Conservation (phyloP, 2,113 vertebrate genomes). For the Calyptommatus sinebrachiatus region DNA sequence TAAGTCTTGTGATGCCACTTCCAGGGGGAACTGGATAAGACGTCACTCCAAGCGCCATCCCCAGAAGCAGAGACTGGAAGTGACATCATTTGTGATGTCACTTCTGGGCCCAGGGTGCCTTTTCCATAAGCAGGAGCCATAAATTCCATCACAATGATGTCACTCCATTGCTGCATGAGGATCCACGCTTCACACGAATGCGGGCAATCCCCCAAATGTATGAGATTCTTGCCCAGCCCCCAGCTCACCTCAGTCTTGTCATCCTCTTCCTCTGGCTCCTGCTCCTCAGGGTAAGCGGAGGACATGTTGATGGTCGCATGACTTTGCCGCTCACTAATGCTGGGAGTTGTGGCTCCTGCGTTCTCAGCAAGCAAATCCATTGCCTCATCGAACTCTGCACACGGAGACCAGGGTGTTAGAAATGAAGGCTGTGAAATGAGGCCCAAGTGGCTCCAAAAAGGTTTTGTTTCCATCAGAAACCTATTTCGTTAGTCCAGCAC, state of each 20-base stretch:
- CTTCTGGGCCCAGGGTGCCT: no score
- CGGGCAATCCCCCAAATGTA: no score
- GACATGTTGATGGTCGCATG: conserved; percentile 68
- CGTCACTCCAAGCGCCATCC: no score
- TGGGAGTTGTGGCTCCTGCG: conserved; percentile 69
- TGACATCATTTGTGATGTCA: no score
- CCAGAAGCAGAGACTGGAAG: no score
- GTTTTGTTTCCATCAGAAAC: background rate
- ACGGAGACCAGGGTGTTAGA: background rate
- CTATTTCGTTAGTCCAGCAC: background rate
- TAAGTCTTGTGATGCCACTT: no score
- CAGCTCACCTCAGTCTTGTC: conserved; percentile 62
- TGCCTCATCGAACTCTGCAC: conserved; percentile 81
- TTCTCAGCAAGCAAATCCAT: conserved; percentile 74
- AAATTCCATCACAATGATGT: no score
- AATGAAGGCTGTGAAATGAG: background rate
- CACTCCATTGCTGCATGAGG: no score
- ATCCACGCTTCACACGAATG: no score
- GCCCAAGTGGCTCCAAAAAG: background rate
- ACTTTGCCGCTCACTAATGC: conserved; percentile 23
- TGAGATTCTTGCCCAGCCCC: no score
- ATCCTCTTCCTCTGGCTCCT: conserved; percentile 71
- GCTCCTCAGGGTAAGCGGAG: conserved; percentile 72
- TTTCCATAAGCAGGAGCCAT: no score
- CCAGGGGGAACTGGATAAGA: no score